These are phyloP conservation scores for Brachynemurus nebulosus DNA, from an alignment of 2,888 invertebrate genomes.

Conservation along the genomic window DNA sequence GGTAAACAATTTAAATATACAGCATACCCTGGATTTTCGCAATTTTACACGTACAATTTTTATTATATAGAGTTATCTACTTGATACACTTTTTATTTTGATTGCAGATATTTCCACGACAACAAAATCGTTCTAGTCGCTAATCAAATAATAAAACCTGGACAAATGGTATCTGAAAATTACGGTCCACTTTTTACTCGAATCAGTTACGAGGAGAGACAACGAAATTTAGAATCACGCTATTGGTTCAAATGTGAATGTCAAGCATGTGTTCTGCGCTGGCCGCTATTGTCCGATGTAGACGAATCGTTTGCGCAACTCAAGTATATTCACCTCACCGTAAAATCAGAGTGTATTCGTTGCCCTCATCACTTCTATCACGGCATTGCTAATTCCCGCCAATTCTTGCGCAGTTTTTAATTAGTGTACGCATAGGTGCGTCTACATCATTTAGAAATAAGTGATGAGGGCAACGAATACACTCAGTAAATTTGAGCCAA, in stretches of 20 bases:
- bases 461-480: too few species aligned
- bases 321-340: constrained; percentile 24
- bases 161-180: constrained; percentile 64
- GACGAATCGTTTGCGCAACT: constrained; percentile 31
- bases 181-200: constrained; percentile 68
- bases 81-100: constrained; percentile 1
- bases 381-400: too few species aligned
- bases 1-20: constrained; percentile 39
- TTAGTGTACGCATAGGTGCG: too few species aligned
- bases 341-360: not conserved
- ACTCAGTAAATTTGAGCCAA: too few species aligned
- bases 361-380: too few species aligned
- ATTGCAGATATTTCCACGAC: constrained; percentile 56
- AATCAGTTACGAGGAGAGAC: constrained; percentile 39
- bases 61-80: too few species aligned
- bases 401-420: too few species aligned
- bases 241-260: constrained; percentile 73
- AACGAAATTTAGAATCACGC: constrained; percentile 48
- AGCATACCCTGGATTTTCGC: too few species aligned
- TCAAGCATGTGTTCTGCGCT: constrained; percentile 55
- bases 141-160: constrained; percentile 45
- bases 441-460: too few species aligned
- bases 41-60: too few species aligned
- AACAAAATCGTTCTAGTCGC: constrained; percentile 56
- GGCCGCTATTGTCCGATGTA: constrained; percentile 53